Evolutionary conservation across 2,797 vertebrate species (phyloP), one percentile per base, ranked within the genome.

Genomic region (Rhynchotus rufescens): DNA sequence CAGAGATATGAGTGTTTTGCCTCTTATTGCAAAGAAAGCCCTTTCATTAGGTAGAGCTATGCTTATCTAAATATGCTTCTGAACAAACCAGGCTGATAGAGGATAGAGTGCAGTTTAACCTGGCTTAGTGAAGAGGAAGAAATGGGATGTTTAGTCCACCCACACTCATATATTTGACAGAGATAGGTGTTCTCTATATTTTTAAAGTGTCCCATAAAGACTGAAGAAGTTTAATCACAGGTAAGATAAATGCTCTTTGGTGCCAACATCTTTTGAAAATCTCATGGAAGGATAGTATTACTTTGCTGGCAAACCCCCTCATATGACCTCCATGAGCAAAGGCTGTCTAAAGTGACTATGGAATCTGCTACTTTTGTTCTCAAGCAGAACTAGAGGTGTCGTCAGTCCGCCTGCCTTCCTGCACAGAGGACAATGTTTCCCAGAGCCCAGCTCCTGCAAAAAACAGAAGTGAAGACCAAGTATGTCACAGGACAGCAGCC

Each of bases 141-240:
- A 96, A 94, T 82, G 84, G 60, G 40, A 77, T 91, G 73, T 54
- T 95, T 86, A 95, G 89, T 84, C 95, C 94, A 93, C 92, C 88
- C 71, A 59, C 5, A 4, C 45, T 86, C 2, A 1, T 40, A 47
- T 61, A 49, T 51, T 84, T 81, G 74, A 92, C 90, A 77, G 51
- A 86, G 56, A 67, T 81, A 23, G 38, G 79, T 2, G 3, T 57
- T 92, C 88, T 84, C 64, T 86, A 32, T 64, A 66, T 72, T 65
- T 75, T 20, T 57, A 13, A 44, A 77, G 30, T 14, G 16, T 51
- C 44, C 78, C 45, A 57, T 56, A 69, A 61, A 68, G 34, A 76
- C 2, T 3, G 52, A 76, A 66, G 14, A 83, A 65, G 82, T 23
- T 34, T 15, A 80, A 34, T 71, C 65, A 74, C 0, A 19, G 52